phyloP scores from a whole-genome alignment of 2,797 vertebrate genomes.

The Hirundo rustica region DNA sequence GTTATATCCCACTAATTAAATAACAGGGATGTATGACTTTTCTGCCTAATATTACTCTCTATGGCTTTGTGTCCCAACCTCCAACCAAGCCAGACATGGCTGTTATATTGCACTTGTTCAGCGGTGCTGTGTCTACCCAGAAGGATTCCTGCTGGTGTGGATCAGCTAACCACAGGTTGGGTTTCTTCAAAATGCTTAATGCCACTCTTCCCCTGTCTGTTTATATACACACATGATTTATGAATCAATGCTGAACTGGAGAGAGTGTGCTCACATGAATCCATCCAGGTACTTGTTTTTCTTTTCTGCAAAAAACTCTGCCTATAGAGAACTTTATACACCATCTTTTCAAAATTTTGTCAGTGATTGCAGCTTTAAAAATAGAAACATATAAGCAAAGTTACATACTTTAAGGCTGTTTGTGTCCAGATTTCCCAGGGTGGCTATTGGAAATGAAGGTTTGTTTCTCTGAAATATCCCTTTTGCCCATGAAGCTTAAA shows the following conservation, averaged over 20 bases:
- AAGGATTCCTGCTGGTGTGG: neutral
- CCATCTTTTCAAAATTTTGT: neutral
- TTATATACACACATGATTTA: neutral
- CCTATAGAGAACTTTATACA: neutral
- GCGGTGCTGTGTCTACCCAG: neutral
- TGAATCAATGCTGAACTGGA: neutral
- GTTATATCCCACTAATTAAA: neutral
- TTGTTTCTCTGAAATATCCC: neutral
- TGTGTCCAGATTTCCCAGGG: neutral
- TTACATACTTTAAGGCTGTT: neutral
- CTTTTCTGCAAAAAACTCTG: neutral
- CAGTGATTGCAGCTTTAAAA: neutral
- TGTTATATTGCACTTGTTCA: neutral
- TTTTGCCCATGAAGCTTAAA: neutral
- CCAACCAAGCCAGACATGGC: neutral
- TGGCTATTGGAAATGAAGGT: neutral
- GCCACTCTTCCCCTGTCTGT: neutral
- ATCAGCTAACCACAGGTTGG: neutral
- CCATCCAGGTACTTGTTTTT: neutral
- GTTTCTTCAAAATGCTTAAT: neutral
- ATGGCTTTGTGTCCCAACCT: neutral
- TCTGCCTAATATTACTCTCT: neutral
- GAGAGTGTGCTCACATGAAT: neutral
- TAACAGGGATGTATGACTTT: rapidly evolving
- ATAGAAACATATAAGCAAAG: neutral